Base-by-base conservation (phyloP, 2,113 vertebrate genomes). In the Chionodraco myersi region DNA sequence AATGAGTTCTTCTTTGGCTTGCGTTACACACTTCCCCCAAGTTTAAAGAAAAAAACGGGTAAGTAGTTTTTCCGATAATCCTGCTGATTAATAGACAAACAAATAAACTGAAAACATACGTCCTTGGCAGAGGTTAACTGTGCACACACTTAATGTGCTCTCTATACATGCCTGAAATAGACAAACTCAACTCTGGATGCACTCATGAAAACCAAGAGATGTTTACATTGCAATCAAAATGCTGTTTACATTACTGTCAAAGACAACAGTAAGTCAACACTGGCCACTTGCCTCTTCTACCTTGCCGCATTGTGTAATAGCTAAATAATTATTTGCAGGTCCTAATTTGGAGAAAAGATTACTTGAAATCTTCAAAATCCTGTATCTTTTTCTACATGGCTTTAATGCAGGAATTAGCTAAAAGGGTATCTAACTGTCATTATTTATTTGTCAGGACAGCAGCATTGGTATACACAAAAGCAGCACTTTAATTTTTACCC, bases 141-240 rank as follows among this genome's bases (percentile, higher is more conserved):
- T 60, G 4, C 4, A 53, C 15, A 73, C 4, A 41, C 1, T 15
- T 30, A n/a, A 5, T 53, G 30, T 23, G 5, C 1, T 57, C 34
- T 51, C 26, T 45, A 36, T 30, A 51, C 30, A 2, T 45, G 26
- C 14, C 12, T 36, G 16, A 72, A 66, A 30, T 13, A 44, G 21
- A 56, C 58, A 21, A 1, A 48, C 44, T 5, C 5, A 16, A 68
- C 10, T 79, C 67, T 69, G 41, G 23, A 52, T 21, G 13, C 14
- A 44, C 26, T 15, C 41, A 10, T 59, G 15, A 86, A 84, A 83
- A 61, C 41, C 23, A 59, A 68, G 15, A 62, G 12, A 2, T 6
- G 44, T 81, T 83, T 79, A 79, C 13, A 71, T 7, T 70, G 26
- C 45, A 80, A 78, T 86, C 83, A 80, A 57, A 72, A 53, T 61